These are phyloP conservation scores for Dicaeum eximium DNA, from an alignment of 2,113 vertebrate species.

Conservation along the genomic window DNA sequence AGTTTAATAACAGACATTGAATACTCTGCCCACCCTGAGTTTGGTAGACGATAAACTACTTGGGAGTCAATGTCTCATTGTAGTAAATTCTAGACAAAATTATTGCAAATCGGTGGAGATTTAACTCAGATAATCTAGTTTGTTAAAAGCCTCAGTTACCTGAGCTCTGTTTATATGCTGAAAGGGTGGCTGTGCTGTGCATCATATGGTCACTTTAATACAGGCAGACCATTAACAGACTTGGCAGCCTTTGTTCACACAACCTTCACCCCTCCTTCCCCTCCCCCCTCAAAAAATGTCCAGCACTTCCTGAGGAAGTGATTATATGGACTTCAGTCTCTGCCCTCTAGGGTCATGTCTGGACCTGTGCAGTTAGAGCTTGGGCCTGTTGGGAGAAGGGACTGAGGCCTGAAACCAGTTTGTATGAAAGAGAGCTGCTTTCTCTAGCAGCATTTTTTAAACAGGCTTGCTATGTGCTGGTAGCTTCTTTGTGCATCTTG, in stretches of 20 bases:
- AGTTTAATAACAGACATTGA: neutral
- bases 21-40: neutral
- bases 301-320: slow-evolving; percentile 63
- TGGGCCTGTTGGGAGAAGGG: slow-evolving; percentile 85
- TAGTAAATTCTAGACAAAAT: neutral
- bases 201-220: slow-evolving; percentile 13
- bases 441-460: slow-evolving; percentile 76
- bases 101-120: neutral
- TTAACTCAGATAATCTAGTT: neutral
- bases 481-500: slow-evolving; percentile 85
- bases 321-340: slow-evolving; percentile 79
- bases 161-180: neutral
- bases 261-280: slow-evolving; percentile 33
- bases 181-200: slow-evolving; percentile 44
- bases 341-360: slow-evolving; percentile 92
- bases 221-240: neutral
- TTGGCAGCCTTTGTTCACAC: slow-evolving; percentile 36
- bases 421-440: slow-evolving; percentile 71
- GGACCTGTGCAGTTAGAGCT: slow-evolving; percentile 90
- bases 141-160: neutral
- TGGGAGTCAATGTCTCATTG: neutral
- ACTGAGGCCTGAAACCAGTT: slow-evolving; percentile 73
- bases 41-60: neutral
- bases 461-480: slow-evolving; percentile 81
- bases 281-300: slow-evolving; percentile 42